Evolutionary conservation across 1,140 invertebrate genomes (phyloP), one percentile per base, ranked within the genome.

Genomic region (Acromyrmex heyeri): DNA sequence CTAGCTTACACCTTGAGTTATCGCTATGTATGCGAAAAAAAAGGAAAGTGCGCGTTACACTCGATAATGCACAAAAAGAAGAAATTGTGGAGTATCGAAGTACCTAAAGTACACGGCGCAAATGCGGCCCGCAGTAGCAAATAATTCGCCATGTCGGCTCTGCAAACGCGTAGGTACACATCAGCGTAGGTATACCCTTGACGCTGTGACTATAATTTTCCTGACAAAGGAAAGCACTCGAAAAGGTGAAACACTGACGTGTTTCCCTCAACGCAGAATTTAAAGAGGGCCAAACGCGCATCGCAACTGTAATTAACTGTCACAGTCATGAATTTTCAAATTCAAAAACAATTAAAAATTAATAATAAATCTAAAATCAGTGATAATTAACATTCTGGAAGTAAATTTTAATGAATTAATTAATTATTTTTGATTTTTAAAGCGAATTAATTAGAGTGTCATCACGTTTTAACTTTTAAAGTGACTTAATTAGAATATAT

Each of bases 1-100:
- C 69, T n/a, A 83, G 69, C 55, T 75, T 61, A 44, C 50, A 61
- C 55, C 55, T 61, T 18, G 27, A 30, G 18, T 72, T 48, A 72
- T 27, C 50, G 67, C 38, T 18, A n/a, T 65, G 30, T 12, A 61
- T 61, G 67, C 44, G 69, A 73, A 61, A 48, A 69, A 48, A 70
- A 81, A 53, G 78, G 79, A 75, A 83, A 61, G 38, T 75, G 55
- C 69, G 79, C 69, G 79, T 83, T 83, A 83, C 7, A 38, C 14
- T 18, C 55, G 55, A 83, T 83, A 83, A 75, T 61, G 67, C 55
- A 75, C 69, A 61, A 83, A 83, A 83, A 85, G 77, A 77, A 69
- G 76, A 76, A 91, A 91, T 89, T 78, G 89, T 85, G 73, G 86
- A 87, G 86, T 91, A 91, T 88, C 87, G 85, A 69, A 82, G 76